Percentiles rank a stretch among this genome's conserved stretches.
Conservation (phyloP, 1,140 invertebrate species). For the Drosophila quadrilineata region DNA sequence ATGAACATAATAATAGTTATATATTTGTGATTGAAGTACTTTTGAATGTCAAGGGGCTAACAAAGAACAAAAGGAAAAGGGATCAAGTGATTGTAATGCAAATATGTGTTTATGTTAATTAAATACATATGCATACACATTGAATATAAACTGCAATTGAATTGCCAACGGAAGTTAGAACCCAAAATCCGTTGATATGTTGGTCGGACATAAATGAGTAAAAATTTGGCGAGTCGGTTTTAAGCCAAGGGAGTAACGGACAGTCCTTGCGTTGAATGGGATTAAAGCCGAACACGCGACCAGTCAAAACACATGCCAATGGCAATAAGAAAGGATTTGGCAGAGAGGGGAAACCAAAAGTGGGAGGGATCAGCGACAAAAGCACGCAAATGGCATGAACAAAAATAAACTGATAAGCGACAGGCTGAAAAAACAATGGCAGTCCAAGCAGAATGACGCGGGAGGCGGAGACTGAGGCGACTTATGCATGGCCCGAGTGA, state of each 20-base stretch:
- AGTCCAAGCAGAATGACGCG: not conserved
- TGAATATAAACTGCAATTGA: slow-evolving; percentile 34
- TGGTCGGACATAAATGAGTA: slow-evolving; percentile 42
- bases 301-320: slow-evolving; percentile 52
- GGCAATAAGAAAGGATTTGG: not conserved
- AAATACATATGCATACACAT: slow-evolving; percentile 17
- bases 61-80: not conserved
- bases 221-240: slow-evolving; percentile 18
- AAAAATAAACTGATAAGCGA: slow-evolving; percentile 73
- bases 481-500: slow-evolving; percentile 45
- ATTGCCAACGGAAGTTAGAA: slow-evolving; percentile 13
- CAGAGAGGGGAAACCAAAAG: slow-evolving; percentile 4
- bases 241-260: slow-evolving; percentile 44
- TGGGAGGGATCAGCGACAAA: slow-evolving; percentile 49
- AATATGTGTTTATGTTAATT: slow-evolving; percentile 17
- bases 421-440: slow-evolving; percentile 59
- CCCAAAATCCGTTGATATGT: slow-evolving; percentile 21
- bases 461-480: slow-evolving; percentile 7
- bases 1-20: too few relatives aligned
- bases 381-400: slow-evolving; percentile 58
- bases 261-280: slow-evolving; percentile 56
- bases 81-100: slow-evolving; percentile 16
- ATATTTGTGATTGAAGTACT: not conserved
- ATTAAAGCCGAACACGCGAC: slow-evolving; percentile 52
- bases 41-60: not conserved